Conservation (phyloP, 2,113 vertebrate genomes). For the Rhea pennata region DNA sequence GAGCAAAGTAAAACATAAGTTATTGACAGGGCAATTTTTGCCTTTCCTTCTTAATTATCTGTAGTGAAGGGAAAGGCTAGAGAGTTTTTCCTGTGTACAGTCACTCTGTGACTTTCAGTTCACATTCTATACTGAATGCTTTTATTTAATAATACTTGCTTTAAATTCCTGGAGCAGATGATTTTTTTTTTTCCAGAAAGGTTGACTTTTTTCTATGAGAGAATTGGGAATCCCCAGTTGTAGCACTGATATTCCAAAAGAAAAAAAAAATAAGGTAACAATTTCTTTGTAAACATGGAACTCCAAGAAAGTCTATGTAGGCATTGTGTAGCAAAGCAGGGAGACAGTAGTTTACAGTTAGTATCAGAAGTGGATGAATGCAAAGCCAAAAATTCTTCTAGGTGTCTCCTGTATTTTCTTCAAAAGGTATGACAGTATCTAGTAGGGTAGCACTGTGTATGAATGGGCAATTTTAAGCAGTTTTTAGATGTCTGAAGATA, state of each 20-base stretch:
- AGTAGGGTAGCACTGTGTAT: neutral
- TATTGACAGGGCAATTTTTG: neutral
- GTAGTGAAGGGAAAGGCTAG: neutral
- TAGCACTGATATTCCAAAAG: neutral
- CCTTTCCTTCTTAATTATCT: neutral
- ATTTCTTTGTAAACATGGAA: neutral
- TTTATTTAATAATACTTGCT: neutral
- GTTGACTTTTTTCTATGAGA: neutral
- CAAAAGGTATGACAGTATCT: neutral
- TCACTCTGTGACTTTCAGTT: neutral
- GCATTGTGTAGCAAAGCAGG: neutral
- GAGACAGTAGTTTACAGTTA: neutral
- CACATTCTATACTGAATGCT: neutral
- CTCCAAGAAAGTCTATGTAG: neutral
- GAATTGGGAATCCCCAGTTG: neutral
- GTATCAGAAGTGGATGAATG: neutral
- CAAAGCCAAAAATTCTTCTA: neutral
- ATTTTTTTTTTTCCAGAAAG: neutral
- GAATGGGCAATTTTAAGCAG: neutral
- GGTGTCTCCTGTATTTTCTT: neutral
- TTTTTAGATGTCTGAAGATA: neutral
- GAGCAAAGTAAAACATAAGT: neutral
- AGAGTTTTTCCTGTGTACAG: neutral
- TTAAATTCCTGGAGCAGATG: neutral
- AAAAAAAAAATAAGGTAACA: neutral